Evolutionary conservation across 1,140 invertebrate species (phyloP).

Genomic region (Plectrocnemia conspersa): DNA sequence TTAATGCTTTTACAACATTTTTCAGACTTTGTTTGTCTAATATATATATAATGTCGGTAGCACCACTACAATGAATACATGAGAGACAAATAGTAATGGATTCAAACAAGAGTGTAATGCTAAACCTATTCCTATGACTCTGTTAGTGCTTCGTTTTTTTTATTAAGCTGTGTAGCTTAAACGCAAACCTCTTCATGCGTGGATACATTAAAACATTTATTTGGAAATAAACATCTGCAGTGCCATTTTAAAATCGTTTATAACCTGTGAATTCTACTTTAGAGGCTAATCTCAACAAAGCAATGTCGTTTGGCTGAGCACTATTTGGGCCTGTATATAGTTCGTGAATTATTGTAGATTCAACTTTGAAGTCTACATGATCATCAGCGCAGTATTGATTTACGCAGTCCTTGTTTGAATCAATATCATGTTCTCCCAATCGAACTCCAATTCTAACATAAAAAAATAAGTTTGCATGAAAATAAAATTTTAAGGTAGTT

Average conservation of each 20-base stretch:
- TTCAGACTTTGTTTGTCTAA: too few relatives aligned
- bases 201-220: too few relatives aligned
- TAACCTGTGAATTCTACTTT: slow-evolving; percentile 44
- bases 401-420: slow-evolving; percentile 46
- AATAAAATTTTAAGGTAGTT: too few relatives aligned
- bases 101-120: too few relatives aligned
- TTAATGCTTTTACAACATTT: too few relatives aligned
- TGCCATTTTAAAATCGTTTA: background rate
- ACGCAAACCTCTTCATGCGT: too few relatives aligned
- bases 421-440: slow-evolving; percentile 46
- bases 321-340: slow-evolving; percentile 39
- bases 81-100: too few relatives aligned
- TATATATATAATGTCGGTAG: too few relatives aligned
- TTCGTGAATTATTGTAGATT: slow-evolving; percentile 44
- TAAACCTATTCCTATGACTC: background rate
- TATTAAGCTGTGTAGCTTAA: too few relatives aligned
- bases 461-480: too few relatives aligned
- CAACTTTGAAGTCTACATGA: slow-evolving; percentile 42
- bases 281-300: slow-evolving; percentile 42
- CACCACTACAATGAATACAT: too few relatives aligned
- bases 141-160: background rate
- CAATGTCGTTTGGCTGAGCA: slow-evolving; percentile 49
- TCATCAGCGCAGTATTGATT: slow-evolving; percentile 41
- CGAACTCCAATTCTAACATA: slow-evolving; percentile 37
- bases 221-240: too few relatives aligned